Evolutionary conservation across 2,888 invertebrate species (phyloP).

Genomic region (Noctua janthina): DNA sequence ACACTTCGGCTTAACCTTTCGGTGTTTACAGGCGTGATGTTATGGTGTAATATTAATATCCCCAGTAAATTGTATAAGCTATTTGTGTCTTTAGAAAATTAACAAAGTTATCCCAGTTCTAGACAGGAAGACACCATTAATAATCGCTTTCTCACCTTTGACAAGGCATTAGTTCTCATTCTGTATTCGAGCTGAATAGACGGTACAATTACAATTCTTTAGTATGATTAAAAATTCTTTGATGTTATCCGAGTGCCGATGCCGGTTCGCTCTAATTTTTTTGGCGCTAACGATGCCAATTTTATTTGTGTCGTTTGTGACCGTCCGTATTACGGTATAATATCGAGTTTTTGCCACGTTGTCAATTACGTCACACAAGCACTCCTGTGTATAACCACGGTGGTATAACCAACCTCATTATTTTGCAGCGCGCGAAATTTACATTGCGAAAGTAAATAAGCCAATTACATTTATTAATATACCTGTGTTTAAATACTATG

Average conservation of each 20-base stretch:
- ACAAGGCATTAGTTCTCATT: slow-evolving; percentile 52
- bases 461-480: slow-evolving; percentile 23
- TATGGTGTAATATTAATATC: slow-evolving; percentile 41
- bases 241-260: slow-evolving; percentile 61
- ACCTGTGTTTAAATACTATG: slow-evolving; percentile 7
- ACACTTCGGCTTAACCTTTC: background rate
- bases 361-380: slow-evolving; percentile 39
- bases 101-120: slow-evolving; percentile 40
- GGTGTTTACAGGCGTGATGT: background rate
- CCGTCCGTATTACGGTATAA: slow-evolving; percentile 41
- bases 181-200: slow-evolving; percentile 58
- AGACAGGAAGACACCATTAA: slow-evolving; percentile 54
- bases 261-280: slow-evolving; percentile 65
- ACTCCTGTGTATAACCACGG: background rate
- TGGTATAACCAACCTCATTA: slow-evolving; percentile 35
- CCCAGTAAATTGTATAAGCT: slow-evolving; percentile 40
- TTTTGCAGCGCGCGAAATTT: slow-evolving; percentile 42
- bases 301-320: slow-evolving; percentile 61
- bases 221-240: slow-evolving; percentile 69
- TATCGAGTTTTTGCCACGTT: slow-evolving; percentile 57
- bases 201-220: slow-evolving; percentile 61
- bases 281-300: slow-evolving; percentile 68
- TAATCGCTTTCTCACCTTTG: slow-evolving; percentile 57
- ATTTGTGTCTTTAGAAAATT: slow-evolving; percentile 37
- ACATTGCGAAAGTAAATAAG: slow-evolving; percentile 37